Conservation (phyloP, 2,113 vertebrate species). For the Anarrhichthys ocellatus region DNA sequence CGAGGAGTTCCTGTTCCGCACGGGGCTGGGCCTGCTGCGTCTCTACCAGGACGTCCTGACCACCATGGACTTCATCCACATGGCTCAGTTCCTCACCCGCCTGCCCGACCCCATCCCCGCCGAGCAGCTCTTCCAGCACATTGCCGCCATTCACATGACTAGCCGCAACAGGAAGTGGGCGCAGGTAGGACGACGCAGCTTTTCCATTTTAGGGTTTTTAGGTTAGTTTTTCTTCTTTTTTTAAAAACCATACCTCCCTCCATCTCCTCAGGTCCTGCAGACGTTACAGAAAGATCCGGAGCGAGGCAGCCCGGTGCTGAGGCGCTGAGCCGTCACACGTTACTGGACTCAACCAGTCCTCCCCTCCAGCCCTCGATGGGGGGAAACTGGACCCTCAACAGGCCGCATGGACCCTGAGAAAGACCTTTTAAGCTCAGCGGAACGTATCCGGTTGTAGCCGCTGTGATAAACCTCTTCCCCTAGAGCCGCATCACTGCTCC, state of each 20-base stretch:
- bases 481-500: conserved; percentile 5
- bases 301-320: conserved; percentile 88
- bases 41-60: conserved; percentile 93
- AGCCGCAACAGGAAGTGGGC: conserved; percentile 94
- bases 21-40: conserved; percentile 91
- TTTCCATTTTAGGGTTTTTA: accelerated
- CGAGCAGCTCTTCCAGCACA: conserved; percentile 90
- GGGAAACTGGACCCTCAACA: conserved; percentile 8
- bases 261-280: conserved; percentile 86
- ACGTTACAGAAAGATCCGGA: conserved; percentile 91
- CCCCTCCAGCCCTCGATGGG: background rate
- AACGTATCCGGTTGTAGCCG: conserved; percentile 13
- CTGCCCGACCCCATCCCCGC: conserved; percentile 90
- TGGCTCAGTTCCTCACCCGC: conserved; percentile 95
- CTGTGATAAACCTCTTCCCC: conserved; percentile 31
- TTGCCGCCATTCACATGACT: conserved; percentile 91
- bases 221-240: background rate
- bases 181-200: conserved; percentile 82
- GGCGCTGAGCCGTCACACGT: conserved; percentile 79
- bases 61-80: conserved; percentile 97
- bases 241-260: background rate
- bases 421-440: background rate
- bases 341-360: conserved; percentile 10
- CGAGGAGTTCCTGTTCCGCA: conserved; percentile 96
- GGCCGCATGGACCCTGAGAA: background rate